Evolutionary conservation across 2,888 invertebrate species (phyloP), one percentile per base, ranked within the genome.

Genomic region (Tetheella fluctuosa): DNA sequence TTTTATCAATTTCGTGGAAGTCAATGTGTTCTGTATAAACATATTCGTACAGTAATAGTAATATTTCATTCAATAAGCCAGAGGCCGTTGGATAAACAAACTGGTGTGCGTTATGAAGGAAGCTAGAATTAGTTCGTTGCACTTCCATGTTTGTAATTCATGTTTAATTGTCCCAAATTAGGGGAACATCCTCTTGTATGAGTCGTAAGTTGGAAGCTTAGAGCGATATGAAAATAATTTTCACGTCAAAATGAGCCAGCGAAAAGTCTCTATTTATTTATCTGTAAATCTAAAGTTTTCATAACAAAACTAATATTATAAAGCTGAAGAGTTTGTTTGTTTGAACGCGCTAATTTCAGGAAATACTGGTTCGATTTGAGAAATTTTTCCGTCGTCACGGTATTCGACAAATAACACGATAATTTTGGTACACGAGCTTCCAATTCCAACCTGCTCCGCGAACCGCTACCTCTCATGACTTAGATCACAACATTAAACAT

Each of bases 151-250:
- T 77, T 73, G 75, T 78, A 76, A 77, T 78, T 74, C 70, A 65
- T 74, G 76, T 80, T 83, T 91, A 89, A 91, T 91, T 91, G 91
- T 85, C 80, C 80, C 81, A 79, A 91, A 90, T 91, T 91, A 84
- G 72, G 72, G n/a, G 70, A 70, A 72, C 85, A 82, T 88, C 86
- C 85, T 79, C 64, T 68, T 55, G 20, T 8, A 54, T 48, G 54
- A 64, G 53, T 53, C 57, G 25, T 13, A 42, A 20, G 28, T 58
- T 54, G 28, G 59, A 57, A 60, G 54, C 54, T 59, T 52, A 30
- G 4, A 61, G 60, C 59, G 57, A 23, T 60, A 37, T 61, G 57
- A n/a, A n/a, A n/a, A n/a, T 61, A 54, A 57, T 62, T 59, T 55
- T 59, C 6, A 7, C n/a, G 37, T 37, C 1, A 37, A 37, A 37